Conservation (phyloP, 2,888 invertebrate genomes). For the Erpobdella octoculata region DNA sequence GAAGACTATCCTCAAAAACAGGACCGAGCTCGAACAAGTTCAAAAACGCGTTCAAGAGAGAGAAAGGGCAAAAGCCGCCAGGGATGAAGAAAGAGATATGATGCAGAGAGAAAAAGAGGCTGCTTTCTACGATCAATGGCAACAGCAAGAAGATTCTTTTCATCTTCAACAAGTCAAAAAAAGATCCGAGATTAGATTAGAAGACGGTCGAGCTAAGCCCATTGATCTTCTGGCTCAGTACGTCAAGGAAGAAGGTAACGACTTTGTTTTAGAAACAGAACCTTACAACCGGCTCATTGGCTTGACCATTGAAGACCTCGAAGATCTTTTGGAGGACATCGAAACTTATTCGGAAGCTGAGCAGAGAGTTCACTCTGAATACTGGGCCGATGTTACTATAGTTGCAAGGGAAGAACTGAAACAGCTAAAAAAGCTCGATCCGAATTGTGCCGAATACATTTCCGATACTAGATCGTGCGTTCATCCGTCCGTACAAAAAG, state of each 20-base stretch:
- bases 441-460: conserved; percentile 14
- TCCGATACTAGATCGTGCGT: conserved; percentile 61
- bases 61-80: conserved; percentile 55
- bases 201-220: conserved; percentile 92
- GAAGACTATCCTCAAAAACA: conserved; percentile 81
- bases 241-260: conserved; percentile 70
- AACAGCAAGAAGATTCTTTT: conserved; percentile 87
- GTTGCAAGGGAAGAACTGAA: conserved; percentile 82
- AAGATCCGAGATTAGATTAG: conserved; percentile 86
- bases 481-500: conserved; percentile 79
- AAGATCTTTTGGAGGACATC: conserved; percentile 91
- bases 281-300: conserved; percentile 87
- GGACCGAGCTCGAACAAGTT: conserved; percentile 81
- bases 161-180: conserved; percentile 90
- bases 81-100: conserved; percentile 54
- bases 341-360: conserved; percentile 80
- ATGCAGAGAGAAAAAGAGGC: conserved; percentile 80
- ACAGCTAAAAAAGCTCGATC: conserved; percentile 70
- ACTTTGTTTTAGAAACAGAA: conserved; percentile 94
- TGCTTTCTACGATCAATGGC: conserved; percentile 84
- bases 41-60: conserved; percentile 81
- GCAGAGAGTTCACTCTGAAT: conserved; percentile 74
- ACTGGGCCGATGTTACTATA: conserved; percentile 91
- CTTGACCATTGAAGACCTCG: conserved; percentile 76
- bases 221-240: conserved; percentile 95